Percentiles rank a stretch among this genome's conserved stretches.
Evolutionary conservation across 2,888 invertebrate species (phyloP).

Genomic region (Gryllus longicercus): DNA sequence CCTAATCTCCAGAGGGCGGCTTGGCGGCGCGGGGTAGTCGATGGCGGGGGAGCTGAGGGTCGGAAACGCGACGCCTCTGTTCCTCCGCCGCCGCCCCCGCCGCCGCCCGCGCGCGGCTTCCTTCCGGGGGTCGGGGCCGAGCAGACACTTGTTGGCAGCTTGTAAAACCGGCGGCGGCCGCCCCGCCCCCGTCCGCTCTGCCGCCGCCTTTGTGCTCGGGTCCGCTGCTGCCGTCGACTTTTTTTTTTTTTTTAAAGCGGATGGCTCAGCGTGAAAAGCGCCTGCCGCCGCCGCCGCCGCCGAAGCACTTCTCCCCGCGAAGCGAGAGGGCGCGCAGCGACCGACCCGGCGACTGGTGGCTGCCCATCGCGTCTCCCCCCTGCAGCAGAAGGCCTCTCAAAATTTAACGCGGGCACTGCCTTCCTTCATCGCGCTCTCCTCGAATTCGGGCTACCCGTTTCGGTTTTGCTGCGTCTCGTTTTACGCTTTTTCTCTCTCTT

Average conservation of each 20-base stretch:
- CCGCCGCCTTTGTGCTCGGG: slow-evolving; percentile 27
- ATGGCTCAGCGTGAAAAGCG: slow-evolving; percentile 20
- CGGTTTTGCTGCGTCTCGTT: too few relatives aligned
- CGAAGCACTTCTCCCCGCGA: neutral
- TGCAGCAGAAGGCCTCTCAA: too few relatives aligned
- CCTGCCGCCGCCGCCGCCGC: neutral
- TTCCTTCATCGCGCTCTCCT: too few relatives aligned
- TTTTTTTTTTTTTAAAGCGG: slow-evolving; percentile 30
- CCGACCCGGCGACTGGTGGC: neutral
- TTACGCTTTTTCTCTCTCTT: too few relatives aligned
- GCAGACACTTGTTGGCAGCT: slow-evolving; percentile 45
- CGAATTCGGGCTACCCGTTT: too few relatives aligned
- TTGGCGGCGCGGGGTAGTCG: neutral
- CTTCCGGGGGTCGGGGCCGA: slow-evolving; percentile 36
- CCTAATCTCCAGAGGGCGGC: neutral
- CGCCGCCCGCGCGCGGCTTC: slow-evolving; percentile 38
- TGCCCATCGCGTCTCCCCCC: neutral
- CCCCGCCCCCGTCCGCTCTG: slow-evolving; percentile 22
- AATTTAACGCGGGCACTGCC: too few relatives aligned
- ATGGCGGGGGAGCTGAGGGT: too few relatives aligned
- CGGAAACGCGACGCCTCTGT: slow-evolving; percentile 27
- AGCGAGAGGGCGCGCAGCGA: neutral
- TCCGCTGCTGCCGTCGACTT: slow-evolving; percentile 21
- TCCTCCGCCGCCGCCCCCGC: slow-evolving; percentile 27
- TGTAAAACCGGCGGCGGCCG: slow-evolving; percentile 39